These are phyloP conservation scores for Leptodactylus fuscus DNA, from an alignment of 2,113 vertebrate species.

Conservation along the genomic window DNA sequence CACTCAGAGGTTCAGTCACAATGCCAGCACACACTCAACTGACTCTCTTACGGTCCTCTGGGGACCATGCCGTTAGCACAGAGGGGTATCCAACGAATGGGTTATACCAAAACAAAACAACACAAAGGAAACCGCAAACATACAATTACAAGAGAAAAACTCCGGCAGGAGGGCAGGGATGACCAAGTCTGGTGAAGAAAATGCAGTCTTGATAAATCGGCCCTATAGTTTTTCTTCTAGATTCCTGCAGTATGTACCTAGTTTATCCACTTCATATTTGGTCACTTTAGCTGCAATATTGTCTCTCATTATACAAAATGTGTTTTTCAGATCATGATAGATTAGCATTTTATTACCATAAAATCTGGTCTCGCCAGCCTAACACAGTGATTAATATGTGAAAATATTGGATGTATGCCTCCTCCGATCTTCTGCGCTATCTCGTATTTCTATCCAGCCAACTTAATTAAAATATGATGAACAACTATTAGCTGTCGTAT, in stretches of 20 bases:
- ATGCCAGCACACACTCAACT: no score
- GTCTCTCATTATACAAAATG: neutral
- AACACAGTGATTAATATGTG: slow-evolving; percentile 29
- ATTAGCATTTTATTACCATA: slow-evolving; percentile 28
- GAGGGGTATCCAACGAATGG: no score
- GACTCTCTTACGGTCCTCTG: no score
- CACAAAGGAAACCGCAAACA: no score
- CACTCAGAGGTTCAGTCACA: no score
- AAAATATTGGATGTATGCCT: slow-evolving; percentile 13
- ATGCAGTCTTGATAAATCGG: no score
- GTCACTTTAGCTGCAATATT: neutral
- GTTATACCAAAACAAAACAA: no score
- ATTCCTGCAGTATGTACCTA: neutral
- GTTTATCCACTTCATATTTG: neutral
- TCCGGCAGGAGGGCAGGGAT: no score
- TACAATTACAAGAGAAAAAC: no score
- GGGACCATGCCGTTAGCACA: no score
- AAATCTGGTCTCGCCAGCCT: slow-evolving; percentile 8
- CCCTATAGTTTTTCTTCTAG: no score
- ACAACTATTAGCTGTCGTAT: neutral
- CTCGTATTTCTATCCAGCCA: neutral
- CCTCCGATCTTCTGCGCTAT: neutral
- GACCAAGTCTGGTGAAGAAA: no score
- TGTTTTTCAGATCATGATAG: neutral
- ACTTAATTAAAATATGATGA: slow-evolving; percentile 9